Evolutionary conservation across 1,140 invertebrate species (phyloP).

Genomic region (Drosophila bocqueti): DNA sequence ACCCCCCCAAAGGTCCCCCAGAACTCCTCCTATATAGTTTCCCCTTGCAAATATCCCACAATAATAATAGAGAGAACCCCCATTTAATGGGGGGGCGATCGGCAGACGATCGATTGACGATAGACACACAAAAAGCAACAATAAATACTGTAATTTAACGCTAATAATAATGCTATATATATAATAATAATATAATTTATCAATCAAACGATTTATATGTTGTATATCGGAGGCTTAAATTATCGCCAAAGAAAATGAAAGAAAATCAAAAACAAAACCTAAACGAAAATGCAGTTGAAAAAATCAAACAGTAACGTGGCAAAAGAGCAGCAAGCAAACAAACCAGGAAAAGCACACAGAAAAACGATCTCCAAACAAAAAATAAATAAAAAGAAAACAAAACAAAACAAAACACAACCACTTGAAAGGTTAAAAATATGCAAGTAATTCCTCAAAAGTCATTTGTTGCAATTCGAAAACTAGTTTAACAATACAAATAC

Average conservation of each 20-base stretch:
- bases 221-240: slow-evolving; percentile 85
- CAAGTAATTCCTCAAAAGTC: slow-evolving; percentile 45
- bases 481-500: slow-evolving; percentile 26
- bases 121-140: slow-evolving; percentile 63
- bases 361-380: slow-evolving; percentile 75
- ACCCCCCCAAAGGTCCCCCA: slow-evolving; percentile 21
- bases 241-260: slow-evolving; percentile 82
- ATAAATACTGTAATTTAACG: slow-evolving; percentile 53
- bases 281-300: slow-evolving; percentile 55
- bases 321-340: slow-evolving; percentile 30
- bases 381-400: slow-evolving; percentile 11
- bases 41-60: slow-evolving; percentile 30
- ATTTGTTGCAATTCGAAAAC: slow-evolving; percentile 36
- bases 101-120: slow-evolving; percentile 29
- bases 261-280: slow-evolving; percentile 45
- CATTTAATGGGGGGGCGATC: slow-evolving; percentile 8
- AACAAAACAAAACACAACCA: slow-evolving; percentile 31
- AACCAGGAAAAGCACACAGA: slow-evolving; percentile 33
- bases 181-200: slow-evolving; percentile 71
- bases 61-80: neutral
- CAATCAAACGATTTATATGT: slow-evolving; percentile 77
- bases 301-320: slow-evolving; percentile 23
- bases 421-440: slow-evolving; percentile 58
- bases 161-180: slow-evolving; percentile 44
- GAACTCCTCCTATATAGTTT: slow-evolving; percentile 34